These are phyloP conservation scores for Macrophya alboannulata DNA, from an alignment of 2,888 invertebrate species.

Conservation along the genomic window DNA sequence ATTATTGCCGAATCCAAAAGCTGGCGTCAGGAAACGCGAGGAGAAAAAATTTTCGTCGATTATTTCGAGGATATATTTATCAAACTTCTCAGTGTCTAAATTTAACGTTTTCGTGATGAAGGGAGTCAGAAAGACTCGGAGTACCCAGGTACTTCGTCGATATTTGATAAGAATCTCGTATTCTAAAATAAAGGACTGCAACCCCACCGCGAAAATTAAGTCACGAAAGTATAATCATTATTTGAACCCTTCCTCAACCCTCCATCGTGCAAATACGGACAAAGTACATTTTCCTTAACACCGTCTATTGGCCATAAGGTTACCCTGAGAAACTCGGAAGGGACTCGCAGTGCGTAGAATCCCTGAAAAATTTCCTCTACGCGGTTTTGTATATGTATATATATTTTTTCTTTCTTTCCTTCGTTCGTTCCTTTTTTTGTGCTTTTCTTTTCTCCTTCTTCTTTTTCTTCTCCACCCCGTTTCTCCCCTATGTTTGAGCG, in stretches of 20 bases:
- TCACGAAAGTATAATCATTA: constrained; percentile 39
- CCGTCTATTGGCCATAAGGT: constrained; percentile 24
- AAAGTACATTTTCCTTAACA: constrained; percentile 32
- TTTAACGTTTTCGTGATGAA: background rate
- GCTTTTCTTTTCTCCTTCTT: background rate
- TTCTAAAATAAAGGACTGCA: background rate
- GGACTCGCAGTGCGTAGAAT: constrained; percentile 28
- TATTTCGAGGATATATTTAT: background rate
- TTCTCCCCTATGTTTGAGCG: constrained; percentile 33
- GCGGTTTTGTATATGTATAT: background rate
- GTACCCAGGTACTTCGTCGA: background rate
- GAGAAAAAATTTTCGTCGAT: background rate
- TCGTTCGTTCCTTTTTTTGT: background rate
- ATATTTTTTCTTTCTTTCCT: no score
- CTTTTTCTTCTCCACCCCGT: background rate
- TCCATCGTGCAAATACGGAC: constrained; percentile 41
- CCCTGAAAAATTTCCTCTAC: constrained; percentile 11
- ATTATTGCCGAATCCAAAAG: background rate
- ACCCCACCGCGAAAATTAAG: constrained; percentile 14
- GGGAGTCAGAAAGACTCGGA: background rate
- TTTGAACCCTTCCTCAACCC: constrained; percentile 30
- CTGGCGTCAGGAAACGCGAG: background rate
- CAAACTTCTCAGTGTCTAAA: background rate
- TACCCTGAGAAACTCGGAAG: constrained; percentile 33
- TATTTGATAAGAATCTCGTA: constrained; percentile 5